A percentile compares a stretch with the other conserved stretches of the same genome.
These are phyloP conservation scores for Drosophila borealis DNA, from an alignment of 2,888 invertebrate genomes.

Conservation along the genomic window DNA sequence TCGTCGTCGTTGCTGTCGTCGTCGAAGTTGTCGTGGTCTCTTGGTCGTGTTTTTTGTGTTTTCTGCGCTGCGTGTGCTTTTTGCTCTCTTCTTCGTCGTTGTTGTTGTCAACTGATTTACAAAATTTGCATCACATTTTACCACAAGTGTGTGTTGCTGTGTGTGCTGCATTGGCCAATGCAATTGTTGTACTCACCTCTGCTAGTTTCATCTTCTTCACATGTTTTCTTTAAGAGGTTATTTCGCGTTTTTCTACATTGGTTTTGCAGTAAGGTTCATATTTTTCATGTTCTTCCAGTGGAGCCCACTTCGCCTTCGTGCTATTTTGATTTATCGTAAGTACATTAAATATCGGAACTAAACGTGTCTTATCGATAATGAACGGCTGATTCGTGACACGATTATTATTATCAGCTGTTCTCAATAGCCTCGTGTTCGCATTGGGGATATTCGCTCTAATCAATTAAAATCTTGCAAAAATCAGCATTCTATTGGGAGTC, in stretches of 20 bases:
- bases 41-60: conserved; percentile 50
- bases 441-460: conserved; percentile 5
- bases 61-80: conserved; percentile 68
- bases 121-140: conserved; percentile 47
- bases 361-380: conserved; percentile 14
- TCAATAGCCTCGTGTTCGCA: background rate
- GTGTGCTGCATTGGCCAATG: background rate
- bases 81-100: conserved; percentile 69
- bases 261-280: conserved; percentile 42
- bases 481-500: accelerated
- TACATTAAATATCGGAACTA: conserved; percentile 30
- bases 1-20: conserved; percentile 48
- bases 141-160: conserved; percentile 3
- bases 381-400: conserved; percentile 42
- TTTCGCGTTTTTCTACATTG: conserved; percentile 56
- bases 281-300: conserved; percentile 55
- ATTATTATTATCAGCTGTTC: conserved; percentile 32
- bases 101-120: conserved; percentile 60
- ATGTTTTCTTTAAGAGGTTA: conserved; percentile 62
- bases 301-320: conserved; percentile 43
- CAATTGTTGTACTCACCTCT: conserved; percentile 60
- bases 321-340: conserved; percentile 47
- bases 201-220: conserved; percentile 77
- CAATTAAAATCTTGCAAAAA: background rate
- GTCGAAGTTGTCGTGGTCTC: conserved; percentile 58